Conservation (phyloP, 1,140 invertebrate species). For the Drosophila tristis region DNA sequence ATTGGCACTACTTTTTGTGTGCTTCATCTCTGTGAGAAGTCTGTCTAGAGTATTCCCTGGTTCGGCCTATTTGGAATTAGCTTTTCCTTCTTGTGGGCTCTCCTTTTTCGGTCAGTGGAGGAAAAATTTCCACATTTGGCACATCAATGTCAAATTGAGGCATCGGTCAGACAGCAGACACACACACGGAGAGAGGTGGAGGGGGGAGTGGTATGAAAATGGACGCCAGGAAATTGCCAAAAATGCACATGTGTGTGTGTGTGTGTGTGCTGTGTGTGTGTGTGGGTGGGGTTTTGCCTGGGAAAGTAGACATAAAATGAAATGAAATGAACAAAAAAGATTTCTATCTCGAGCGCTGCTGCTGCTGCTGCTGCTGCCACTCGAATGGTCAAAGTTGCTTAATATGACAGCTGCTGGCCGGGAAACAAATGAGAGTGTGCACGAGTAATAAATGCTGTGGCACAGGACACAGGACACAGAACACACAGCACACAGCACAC, state of each 20-base stretch:
- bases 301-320: conserved; percentile 77
- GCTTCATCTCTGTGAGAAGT: not conserved
- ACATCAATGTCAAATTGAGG: conserved; percentile 82
- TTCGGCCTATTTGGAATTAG: not conserved
- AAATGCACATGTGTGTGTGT: conserved; percentile 42
- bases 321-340: conserved; percentile 82
- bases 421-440: conserved; percentile 74
- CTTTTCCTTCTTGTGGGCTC: conserved; percentile 26
- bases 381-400: conserved; percentile 77
- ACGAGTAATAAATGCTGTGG: conserved; percentile 62
- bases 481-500: not conserved
- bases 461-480: not conserved
- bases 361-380: conserved; percentile 17
- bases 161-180: conserved; percentile 57
- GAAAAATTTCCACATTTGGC: conserved; percentile 77
- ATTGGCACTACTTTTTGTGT: conserved; percentile 12
- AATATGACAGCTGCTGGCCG: conserved; percentile 69
- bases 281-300: conserved; percentile 22
- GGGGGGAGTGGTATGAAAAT: not conserved
- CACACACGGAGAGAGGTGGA: not conserved
- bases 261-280: conserved; percentile 22
- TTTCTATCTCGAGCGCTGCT: conserved; percentile 74
- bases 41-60: conserved; percentile 3
- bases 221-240: conserved; percentile 70
- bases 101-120: conserved; percentile 45